These are phyloP conservation scores for Pegea sp. DNA, from an alignment of 23 tunicate genomes.

Conservation along the genomic window DNA sequence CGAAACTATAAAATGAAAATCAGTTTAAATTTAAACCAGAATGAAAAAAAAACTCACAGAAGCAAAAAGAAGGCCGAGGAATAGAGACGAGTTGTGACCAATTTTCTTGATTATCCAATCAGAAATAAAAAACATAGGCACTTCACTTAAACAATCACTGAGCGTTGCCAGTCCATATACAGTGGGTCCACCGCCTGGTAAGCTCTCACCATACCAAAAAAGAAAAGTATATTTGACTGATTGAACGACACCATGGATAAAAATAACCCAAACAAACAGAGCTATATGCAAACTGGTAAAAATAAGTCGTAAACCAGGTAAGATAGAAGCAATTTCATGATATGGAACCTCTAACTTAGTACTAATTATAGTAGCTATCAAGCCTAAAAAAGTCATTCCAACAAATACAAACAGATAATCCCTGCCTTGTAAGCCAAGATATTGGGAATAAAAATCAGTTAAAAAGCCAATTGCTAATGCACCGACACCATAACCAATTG, in stretches of 20 bases:
- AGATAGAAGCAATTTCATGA: slow-evolving; percentile 13
- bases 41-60: slow-evolving; percentile 11
- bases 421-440: background rate
- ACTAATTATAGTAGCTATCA: slow-evolving; percentile 7
- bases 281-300: slow-evolving; percentile 5
- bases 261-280: slow-evolving; percentile 9
- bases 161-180: slow-evolving; percentile 22
- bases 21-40: background rate
- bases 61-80: slow-evolving; percentile 18
- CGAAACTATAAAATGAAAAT: slow-evolving; percentile 44
- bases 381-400: slow-evolving; percentile 6
- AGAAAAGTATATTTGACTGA: slow-evolving; percentile 22
- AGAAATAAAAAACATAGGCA: slow-evolving; percentile 41
- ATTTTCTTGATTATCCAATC: slow-evolving; percentile 19
- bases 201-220: slow-evolving; percentile 27
- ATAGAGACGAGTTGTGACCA: slow-evolving; percentile 9
- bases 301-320: slow-evolving; percentile 4
- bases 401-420: slow-evolving; percentile 29
- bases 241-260: slow-evolving; percentile 11
- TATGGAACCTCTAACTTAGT: slow-evolving; percentile 18
- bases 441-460: slow-evolving; percentile 6
- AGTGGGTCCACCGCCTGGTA: slow-evolving; percentile 16
- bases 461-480: slow-evolving; percentile 21
- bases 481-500: slow-evolving; percentile 49
- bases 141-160: slow-evolving; percentile 13